Base-by-base conservation (phyloP, 2,888 invertebrate genomes). In the Prostheceraeus crozeri region DNA sequence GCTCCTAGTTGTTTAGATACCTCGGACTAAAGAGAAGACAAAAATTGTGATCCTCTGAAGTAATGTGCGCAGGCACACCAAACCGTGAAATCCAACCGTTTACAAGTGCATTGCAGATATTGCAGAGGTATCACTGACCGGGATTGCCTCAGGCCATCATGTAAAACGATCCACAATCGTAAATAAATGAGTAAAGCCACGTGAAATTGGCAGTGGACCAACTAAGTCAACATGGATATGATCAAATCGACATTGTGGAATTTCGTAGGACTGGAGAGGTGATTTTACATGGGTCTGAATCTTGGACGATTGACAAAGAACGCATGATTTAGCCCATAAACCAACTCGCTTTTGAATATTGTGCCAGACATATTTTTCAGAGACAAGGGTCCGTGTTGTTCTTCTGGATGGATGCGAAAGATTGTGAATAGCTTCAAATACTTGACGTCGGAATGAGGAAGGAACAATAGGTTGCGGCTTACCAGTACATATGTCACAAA, bases 191-290 rank as follows among this genome's bases (percentile, higher is more conserved):
- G 68, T 68, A 1, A 36, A 36, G 2, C 36, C 36, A 23, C 53
- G 28, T 3, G 53, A 53, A 28, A 57, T 3, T 16, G 76, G 73
- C 10, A 77, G 61, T 0, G 76, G 77, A 1, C 76, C 76, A 1
- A 79, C 69, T 3, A 79, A 65, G 64, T 79, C 76, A 1, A 78
- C 67, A 64, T 78, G 76, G 3, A 77, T 66, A 59, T 76, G 74
- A 1, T 67, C 61, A 64, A 78, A 76, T 21, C 75, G 64, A 4
- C 45, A 54, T 8, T 58, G 25, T n/a, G 67, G 58, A 40, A 40
- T 14, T 16, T 40, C 40, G 19, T 16, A 40, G n/a, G 40, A 19
- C 40, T 40, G 40, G 19, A 40, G 40, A 4, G 64, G 63, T 1
- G 67, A 40, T 3, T 28, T 33, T 10, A 64, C 67, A 59, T 72